These are phyloP conservation scores for Ptychodera flava DNA, from an alignment of 35 echinoderm and acorn worm genomes.

Conservation along the genomic window DNA sequence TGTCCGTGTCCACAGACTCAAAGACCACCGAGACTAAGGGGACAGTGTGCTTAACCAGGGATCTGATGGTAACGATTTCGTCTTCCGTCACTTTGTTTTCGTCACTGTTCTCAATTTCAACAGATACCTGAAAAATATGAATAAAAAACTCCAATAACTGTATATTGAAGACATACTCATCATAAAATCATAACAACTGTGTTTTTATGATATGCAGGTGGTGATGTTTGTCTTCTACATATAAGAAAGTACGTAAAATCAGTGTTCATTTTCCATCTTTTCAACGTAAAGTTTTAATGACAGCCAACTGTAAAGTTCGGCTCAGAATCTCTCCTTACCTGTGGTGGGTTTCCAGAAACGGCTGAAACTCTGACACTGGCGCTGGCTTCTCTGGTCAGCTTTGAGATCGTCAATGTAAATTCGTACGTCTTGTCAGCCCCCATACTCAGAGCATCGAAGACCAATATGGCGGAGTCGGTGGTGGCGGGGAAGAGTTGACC, in stretches of 20 bases:
- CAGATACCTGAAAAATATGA: background rate
- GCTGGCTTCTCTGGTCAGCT: background rate
- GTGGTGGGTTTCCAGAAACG: background rate
- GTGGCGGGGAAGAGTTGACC: constrained; percentile 7
- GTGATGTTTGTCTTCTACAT: no score
- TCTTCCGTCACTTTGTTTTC: background rate
- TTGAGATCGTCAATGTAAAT: background rate
- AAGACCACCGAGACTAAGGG: constrained; percentile 14
- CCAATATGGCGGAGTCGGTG: background rate
- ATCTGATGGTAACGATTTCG: constrained; percentile 4
- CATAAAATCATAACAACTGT: no score
- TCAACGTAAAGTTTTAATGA: no score
- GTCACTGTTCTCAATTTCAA: background rate
- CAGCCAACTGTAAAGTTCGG: no score
- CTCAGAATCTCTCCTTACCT: background rate
- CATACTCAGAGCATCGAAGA: background rate
- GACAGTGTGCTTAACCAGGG: constrained; percentile 8
- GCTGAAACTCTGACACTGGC: background rate
- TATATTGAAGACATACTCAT: no score
- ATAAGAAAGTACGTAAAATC: no score
- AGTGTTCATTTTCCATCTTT: no score
- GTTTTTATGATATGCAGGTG: no score
- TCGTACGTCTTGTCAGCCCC: background rate
- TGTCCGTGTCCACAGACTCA: background rate
- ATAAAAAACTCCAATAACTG: no score